Evolutionary conservation across 2,888 invertebrate species (phyloP).

Genomic region (Colostygia pectinataria): DNA sequence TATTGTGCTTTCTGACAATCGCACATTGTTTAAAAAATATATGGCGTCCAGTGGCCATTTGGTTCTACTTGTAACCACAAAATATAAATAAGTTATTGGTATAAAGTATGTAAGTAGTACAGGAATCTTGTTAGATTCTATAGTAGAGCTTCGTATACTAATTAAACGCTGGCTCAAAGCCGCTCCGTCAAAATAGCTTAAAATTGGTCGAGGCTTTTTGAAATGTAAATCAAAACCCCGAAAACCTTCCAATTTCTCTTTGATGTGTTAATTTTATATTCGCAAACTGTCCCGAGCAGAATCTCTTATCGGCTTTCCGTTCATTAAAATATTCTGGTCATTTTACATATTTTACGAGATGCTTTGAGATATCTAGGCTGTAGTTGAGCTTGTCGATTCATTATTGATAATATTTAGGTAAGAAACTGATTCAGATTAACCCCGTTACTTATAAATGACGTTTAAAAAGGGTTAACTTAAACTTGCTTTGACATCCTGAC

Average conservation of each 20-base stretch:
- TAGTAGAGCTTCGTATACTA: slow-evolving; percentile 23
- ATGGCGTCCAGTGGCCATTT: too few species aligned
- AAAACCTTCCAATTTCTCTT: slow-evolving; percentile 65
- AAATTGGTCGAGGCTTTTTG: slow-evolving; percentile 62
- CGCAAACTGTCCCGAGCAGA: slow-evolving; percentile 49
- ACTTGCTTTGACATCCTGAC: too few species aligned
- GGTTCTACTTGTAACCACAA: too few species aligned
- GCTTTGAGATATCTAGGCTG: slow-evolving; percentile 1
- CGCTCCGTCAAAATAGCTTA: slow-evolving; percentile 37
- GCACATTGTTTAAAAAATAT: not conserved
- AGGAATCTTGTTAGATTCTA: slow-evolving; percentile 6
- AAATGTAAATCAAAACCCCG: slow-evolving; percentile 75
- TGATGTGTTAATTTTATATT: slow-evolving; percentile 76
- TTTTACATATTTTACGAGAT: slow-evolving; percentile 32
- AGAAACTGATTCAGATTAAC: too few species aligned
- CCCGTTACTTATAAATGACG: too few species aligned
- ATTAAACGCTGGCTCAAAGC: slow-evolving; percentile 29
- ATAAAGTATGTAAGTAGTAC: too few species aligned
- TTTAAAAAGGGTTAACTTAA: too few species aligned
- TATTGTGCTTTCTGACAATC: not conserved
- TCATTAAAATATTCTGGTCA: slow-evolving; percentile 54
- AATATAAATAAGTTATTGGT: too few species aligned
- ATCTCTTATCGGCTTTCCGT: slow-evolving; percentile 59
- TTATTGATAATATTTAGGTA: not conserved
- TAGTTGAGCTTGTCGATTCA: not conserved